A percentile compares a stretch with the other conserved stretches of the same genome.
These are phyloP conservation scores for Chiridota heheva DNA, from an alignment of 35 echinoderm and acorn worm species.

Conservation along the genomic window DNA sequence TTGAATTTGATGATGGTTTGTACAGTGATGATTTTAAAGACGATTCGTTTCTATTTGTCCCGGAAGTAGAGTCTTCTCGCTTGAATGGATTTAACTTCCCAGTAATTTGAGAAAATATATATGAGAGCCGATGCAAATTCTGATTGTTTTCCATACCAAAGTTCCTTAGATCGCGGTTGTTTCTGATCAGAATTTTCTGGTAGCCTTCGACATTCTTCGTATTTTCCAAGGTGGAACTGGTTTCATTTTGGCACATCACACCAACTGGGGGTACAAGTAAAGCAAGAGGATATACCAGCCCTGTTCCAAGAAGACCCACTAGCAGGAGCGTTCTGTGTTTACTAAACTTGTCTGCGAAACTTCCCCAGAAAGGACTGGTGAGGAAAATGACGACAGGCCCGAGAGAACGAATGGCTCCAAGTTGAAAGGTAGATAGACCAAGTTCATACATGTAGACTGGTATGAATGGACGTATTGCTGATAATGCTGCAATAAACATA, in stretches of 20 bases:
- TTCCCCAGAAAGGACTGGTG: conserved; percentile 29
- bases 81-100: too few relatives aligned
- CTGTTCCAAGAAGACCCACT: background rate
- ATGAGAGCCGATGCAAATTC: too few relatives aligned
- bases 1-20: too few relatives aligned
- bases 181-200: background rate
- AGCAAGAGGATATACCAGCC: conserved; percentile 3
- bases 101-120: too few relatives aligned
- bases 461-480: conserved; percentile 23
- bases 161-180: background rate
- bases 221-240: background rate
- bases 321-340: conserved; percentile 11
- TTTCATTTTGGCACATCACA: background rate
- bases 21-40: too few relatives aligned
- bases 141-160: too few relatives aligned
- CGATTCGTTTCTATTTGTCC: too few relatives aligned
- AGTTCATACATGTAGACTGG: conserved; percentile 35
- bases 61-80: too few relatives aligned
- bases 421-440: conserved; percentile 34
- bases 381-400: conserved; percentile 21
- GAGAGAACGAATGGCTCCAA: conserved; percentile 19
- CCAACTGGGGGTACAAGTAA: conserved; percentile 13
- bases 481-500: conserved; percentile 2
- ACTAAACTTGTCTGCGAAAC: conserved; percentile 25
- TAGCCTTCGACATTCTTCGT: background rate